Conservation (phyloP, 1,140 invertebrate genomes). For the Eupristina koningsbergeri region DNA sequence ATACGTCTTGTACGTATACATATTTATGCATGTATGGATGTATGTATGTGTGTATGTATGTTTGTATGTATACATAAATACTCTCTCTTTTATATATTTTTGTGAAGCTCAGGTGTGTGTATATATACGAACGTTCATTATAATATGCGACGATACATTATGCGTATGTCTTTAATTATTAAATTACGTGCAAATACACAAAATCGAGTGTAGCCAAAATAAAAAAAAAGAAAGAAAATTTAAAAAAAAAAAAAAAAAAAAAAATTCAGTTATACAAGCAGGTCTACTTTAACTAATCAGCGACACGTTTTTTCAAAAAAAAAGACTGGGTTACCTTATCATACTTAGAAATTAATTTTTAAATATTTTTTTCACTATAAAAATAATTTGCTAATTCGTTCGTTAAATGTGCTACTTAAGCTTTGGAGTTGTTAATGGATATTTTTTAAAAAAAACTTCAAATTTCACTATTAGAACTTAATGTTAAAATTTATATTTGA, state of each 20-base stretch:
- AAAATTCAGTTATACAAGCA: neutral
- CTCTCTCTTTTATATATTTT: conserved; percentile 74
- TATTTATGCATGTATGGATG: conserved; percentile 43
- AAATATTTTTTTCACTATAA: neutral
- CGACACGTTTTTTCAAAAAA: conserved; percentile 19
- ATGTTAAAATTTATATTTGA: neutral
- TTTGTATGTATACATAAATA: conserved; percentile 67
- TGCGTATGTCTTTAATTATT: conserved; percentile 57
- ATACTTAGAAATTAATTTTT: conserved; percentile 5
- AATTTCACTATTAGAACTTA: too few species aligned
- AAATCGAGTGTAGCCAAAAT: conserved; percentile 38
- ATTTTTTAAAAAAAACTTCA: too few species aligned
- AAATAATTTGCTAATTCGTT: neutral
- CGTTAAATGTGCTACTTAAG: too few species aligned
- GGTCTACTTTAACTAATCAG: conserved; percentile 36
- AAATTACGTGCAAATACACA: conserved; percentile 27
- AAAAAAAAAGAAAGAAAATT: conserved; percentile 35
- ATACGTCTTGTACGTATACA: conserved; percentile 34
- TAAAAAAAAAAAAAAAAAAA: conserved; percentile 35
- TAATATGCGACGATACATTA: conserved; percentile 54
- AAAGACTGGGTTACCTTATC: conserved; percentile 11
- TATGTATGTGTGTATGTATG: conserved; percentile 58
- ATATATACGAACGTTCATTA: conserved; percentile 66
- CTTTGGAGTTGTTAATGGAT: too few species aligned
- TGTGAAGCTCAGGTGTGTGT: conserved; percentile 71